Evolutionary conservation across 2,888 invertebrate genomes (phyloP), one percentile per base, ranked within the genome.

Genomic region (Cephus nigrinus): DNA sequence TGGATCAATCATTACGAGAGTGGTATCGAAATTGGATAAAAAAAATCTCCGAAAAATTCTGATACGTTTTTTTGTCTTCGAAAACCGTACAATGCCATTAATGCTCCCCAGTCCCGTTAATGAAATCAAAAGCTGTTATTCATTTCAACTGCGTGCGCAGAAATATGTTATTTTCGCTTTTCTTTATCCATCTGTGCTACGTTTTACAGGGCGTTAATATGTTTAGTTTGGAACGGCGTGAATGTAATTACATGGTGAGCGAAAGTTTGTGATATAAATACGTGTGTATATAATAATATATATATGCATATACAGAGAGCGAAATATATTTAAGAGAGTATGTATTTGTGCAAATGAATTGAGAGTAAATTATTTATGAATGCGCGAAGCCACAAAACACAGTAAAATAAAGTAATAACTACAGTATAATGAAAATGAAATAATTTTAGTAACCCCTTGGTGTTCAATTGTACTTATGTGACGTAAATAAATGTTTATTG

Each of bases 391-490:
- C 76, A 78, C 76, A 77, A 75, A 82, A 78, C n/a, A 75, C 68
- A 76, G 76, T 78, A 78, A 34, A 71, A 68, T 77, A 72, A 72
- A 76, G 31, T 31, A 74, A 71, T 32, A 78, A 81, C 77, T 78
- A 76, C 69, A 74, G 35, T 79, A 82, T 80, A 82, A 81, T 68
- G 82, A 80, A 75, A 85, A 88, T 82, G 86, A 89, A 84, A 87
- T 87, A 86, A 89, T 87, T 85, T 87, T 90, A 90, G 89, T 83
- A 84, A 86, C 88, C 90, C 89, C 83, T 91, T 85, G 90, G 91
- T 90, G 91, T 91, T 91, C 90, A 90, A 90, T 88, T 91, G 90
- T 91, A 91, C 90, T 91, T 89, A 90, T 88, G 88, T 90, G 87
- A 88, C 88, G 86, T 89, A 88, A 86, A 90, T 91, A 91, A 91